Conservation (phyloP, 2,888 invertebrate species). For the Arrhopalites spinosus region DNA sequence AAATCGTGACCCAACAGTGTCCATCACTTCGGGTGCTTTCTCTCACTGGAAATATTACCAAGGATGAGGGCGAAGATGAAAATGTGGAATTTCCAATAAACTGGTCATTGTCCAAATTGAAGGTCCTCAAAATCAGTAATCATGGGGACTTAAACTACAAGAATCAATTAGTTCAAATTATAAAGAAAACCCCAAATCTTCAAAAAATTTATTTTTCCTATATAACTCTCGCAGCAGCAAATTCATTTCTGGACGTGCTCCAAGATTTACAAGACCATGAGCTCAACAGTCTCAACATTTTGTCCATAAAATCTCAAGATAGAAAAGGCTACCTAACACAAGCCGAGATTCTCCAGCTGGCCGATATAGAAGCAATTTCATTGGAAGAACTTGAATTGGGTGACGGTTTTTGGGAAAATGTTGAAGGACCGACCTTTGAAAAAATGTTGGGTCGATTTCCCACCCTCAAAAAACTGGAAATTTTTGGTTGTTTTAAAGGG, state of each 20-base stretch:
- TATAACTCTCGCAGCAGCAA: constrained; percentile 3
- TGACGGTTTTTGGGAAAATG: background rate
- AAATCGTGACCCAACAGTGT: constrained; percentile 29
- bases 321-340: constrained; percentile 27
- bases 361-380: background rate
- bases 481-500: background rate
- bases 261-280: background rate
- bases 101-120: background rate
- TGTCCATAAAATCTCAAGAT: constrained; percentile 25
- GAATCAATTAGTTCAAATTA: constrained; percentile 10
- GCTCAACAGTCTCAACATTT: constrained; percentile 9
- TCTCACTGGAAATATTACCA: background rate
- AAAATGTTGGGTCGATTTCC: background rate
- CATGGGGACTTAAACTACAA: background rate
- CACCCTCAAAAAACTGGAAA: background rate
- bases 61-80: too few relatives aligned
- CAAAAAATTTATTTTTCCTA: constrained; percentile 22
- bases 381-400: constrained; percentile 25
- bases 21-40: constrained; percentile 11
- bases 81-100: background rate
- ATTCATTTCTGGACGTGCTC: background rate
- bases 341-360: constrained; percentile 10
- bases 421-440: background rate
- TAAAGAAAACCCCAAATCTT: constrained; percentile 23
- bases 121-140: background rate